These are phyloP conservation scores for Illadopsis cleaveri DNA, from an alignment of 2,113 vertebrate genomes.

Conservation along the genomic window DNA sequence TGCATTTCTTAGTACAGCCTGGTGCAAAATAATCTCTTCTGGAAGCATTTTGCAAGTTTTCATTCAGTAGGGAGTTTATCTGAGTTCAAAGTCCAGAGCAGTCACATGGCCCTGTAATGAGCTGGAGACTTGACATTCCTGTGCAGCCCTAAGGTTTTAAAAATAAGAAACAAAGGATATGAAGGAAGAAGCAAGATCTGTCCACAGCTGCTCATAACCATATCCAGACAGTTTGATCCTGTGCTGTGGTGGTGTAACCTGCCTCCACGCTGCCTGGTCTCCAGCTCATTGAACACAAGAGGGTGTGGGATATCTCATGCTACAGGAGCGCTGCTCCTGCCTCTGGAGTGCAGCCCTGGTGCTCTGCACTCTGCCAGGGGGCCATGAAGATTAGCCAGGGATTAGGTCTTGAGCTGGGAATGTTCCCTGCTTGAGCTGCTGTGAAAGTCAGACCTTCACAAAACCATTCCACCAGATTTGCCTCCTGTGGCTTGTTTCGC, in stretches of 20 bases:
- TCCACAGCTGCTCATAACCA: not conserved
- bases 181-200: not conserved
- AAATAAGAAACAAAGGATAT: not conserved
- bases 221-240: not conserved
- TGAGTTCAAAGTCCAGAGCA: conserved; percentile 57
- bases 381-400: not conserved
- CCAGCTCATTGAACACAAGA: not conserved
- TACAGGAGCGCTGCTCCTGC: not conserved
- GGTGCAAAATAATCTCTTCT: conserved; percentile 42
- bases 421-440: not conserved
- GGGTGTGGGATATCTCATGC: not conserved
- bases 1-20: conserved; percentile 29
- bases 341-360: not conserved
- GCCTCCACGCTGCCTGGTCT: not conserved
- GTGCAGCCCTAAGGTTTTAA: not conserved
- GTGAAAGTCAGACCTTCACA: not conserved
- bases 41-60: conserved; percentile 50
- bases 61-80: conserved; percentile 58
- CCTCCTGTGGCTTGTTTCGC: not conserved
- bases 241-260: not conserved
- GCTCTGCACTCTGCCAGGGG: not conserved
- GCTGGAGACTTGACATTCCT: not conserved
- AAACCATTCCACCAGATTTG: not conserved
- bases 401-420: not conserved
- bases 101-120: conserved; percentile 14